Conservation (phyloP, 2,113 vertebrate genomes). For the Syngnathus floridae region DNA sequence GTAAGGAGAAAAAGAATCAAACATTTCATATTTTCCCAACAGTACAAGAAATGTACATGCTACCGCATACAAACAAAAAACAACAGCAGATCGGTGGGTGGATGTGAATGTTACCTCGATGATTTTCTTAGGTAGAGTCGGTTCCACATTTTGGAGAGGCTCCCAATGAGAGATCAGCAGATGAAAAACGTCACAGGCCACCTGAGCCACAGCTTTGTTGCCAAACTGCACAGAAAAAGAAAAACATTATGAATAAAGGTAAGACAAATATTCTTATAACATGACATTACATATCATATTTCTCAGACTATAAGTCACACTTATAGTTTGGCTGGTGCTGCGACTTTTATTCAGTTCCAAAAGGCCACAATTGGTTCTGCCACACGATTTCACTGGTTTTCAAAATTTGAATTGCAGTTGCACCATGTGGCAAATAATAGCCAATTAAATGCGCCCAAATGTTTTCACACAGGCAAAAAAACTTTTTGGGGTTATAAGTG, state of each 20-base stretch:
- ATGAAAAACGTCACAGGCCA: conserved; percentile 90
- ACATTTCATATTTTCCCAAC: background rate
- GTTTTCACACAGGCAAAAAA: too few species aligned
- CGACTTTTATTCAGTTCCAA: too few species aligned
- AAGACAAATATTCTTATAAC: background rate
- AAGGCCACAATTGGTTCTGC: too few species aligned
- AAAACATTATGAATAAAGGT: background rate
- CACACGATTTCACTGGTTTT: too few species aligned
- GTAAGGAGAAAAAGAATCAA: background rate
- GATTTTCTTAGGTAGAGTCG: conserved; percentile 84
- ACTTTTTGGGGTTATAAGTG: too few species aligned
- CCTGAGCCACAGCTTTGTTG: conserved; percentile 89
- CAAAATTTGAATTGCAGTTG: too few species aligned
- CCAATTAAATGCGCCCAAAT: too few species aligned
- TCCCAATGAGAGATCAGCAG: conserved; percentile 90
- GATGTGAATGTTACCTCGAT: conserved; percentile 76
- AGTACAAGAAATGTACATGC: background rate
- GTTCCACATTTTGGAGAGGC: conserved; percentile 81
- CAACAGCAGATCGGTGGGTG: background rate
- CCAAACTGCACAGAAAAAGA: conserved; percentile 74
- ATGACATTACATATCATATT: background rate
- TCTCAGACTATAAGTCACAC: too few species aligned
- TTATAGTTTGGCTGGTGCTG: too few species aligned
- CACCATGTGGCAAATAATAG: too few species aligned
- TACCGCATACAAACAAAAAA: background rate